A percentile compares a stretch with the other conserved stretches of the same genome.
These are phyloP conservation scores for Strongylocentrotus purpuratus DNA, from an alignment of 35 echinoderm and acorn worm species.

Conservation along the genomic window DNA sequence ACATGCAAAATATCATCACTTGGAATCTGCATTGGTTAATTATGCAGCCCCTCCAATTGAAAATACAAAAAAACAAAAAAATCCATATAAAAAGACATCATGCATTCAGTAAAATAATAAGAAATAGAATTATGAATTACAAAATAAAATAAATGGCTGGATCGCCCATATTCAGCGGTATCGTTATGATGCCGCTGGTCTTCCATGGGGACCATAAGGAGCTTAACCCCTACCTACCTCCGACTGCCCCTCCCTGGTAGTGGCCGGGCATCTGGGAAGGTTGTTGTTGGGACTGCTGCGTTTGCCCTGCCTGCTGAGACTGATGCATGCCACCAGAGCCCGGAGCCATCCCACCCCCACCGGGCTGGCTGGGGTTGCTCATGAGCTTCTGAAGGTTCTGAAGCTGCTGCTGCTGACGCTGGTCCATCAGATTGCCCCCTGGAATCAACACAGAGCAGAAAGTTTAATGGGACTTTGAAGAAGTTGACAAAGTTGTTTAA, in stretches of 20 bases:
- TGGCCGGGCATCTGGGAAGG: constrained; percentile 31
- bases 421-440: constrained; percentile 43
- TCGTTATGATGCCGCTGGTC: no score
- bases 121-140: no score
- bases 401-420: constrained; percentile 46
- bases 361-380: constrained; percentile 28
- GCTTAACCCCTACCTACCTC: no score
- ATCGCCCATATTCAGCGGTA: no score
- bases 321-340: background rate
- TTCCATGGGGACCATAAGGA: no score
- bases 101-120: no score
- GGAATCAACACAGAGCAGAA: background rate
- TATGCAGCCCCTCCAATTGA: no score
- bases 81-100: no score
- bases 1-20: no score
- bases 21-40: no score
- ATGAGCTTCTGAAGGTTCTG: constrained; percentile 46
- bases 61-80: no score
- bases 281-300: background rate
- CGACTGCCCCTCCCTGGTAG: constrained; percentile 10
- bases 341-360: background rate
- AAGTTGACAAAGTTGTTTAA: background rate
- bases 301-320: background rate
- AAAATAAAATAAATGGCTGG: no score
- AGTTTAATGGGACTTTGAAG: background rate